These are phyloP conservation scores for Sakesphorus luctuosus DNA, from an alignment of 2,113 vertebrate genomes.

Conservation along the genomic window DNA sequence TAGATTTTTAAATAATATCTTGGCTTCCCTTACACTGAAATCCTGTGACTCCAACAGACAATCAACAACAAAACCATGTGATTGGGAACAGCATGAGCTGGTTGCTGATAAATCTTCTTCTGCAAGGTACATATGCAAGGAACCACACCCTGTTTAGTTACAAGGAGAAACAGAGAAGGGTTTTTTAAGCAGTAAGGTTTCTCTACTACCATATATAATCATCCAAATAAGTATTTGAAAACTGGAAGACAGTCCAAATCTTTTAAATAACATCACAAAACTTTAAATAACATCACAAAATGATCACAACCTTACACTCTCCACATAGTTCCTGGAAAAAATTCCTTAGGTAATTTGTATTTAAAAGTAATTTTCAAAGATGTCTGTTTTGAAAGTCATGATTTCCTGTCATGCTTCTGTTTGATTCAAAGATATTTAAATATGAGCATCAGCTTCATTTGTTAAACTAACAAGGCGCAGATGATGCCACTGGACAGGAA, in stretches of 20 bases:
- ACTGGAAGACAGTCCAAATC: not conserved
- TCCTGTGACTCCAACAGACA: conserved; percentile 26
- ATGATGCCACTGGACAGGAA: not conserved
- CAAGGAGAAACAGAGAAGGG: not conserved
- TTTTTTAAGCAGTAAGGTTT: not conserved
- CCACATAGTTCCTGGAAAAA: not conserved
- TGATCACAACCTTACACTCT: not conserved
- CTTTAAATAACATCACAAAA: not conserved
- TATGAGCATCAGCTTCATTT: not conserved
- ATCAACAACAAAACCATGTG: conserved; percentile 14
- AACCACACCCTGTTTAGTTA: not conserved
- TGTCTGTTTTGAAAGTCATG: conserved; percentile 1
- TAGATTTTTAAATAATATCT: conserved; percentile 16
- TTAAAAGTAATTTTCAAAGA: conserved; percentile 17
- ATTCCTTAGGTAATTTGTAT: not conserved
- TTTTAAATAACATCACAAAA: not conserved
- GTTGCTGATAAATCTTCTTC: conserved; percentile 2
- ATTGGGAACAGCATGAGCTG: not conserved
- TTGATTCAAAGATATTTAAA: conserved; percentile 10
- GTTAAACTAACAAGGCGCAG: not conserved
- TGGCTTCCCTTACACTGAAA: conserved; percentile 24
- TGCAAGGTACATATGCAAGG: not conserved
- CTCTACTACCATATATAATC: not conserved
- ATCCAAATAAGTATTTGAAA: not conserved
- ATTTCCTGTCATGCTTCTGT: not conserved